Percentiles rank a stretch among this genome's conserved stretches.
These are phyloP conservation scores for Jaculus jaculus DNA, from an alignment of 2,113 vertebrate species.

Conservation along the genomic window DNA sequence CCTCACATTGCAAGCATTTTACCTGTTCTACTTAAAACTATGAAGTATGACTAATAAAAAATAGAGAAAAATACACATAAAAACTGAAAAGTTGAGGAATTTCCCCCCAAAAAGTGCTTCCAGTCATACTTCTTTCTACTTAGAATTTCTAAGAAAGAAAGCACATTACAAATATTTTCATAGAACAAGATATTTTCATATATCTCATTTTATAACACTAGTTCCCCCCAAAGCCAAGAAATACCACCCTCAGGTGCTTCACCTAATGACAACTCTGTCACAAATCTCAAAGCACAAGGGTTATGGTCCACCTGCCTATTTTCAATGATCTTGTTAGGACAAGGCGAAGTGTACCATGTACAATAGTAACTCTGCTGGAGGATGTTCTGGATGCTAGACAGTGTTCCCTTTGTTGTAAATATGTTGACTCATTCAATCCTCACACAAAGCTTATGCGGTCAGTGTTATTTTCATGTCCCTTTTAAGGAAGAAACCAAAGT, in stretches of 20 bases:
- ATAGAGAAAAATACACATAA: not conserved
- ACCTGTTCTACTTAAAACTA: not conserved
- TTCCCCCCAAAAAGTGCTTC: not conserved
- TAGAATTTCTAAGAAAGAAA: conserved; percentile 3
- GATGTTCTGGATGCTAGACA: not conserved
- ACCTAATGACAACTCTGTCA: not conserved
- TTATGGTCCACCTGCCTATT: not conserved
- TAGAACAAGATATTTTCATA: not conserved
- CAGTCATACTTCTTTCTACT: not conserved
- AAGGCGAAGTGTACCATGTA: not conserved
- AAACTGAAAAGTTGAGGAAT: conserved; percentile 22
- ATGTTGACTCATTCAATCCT: not conserved
- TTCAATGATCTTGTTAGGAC: not conserved
- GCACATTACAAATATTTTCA: conserved; percentile 41
- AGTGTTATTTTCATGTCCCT: not conserved
- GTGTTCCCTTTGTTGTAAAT: not conserved
- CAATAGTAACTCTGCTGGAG: not conserved
- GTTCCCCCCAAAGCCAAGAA: not conserved
- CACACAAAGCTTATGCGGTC: not conserved
- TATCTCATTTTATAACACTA: not conserved
- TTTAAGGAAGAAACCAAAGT: not conserved
- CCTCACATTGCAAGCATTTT: not conserved
- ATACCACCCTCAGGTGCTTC: not conserved
- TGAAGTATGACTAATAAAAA: not conserved
- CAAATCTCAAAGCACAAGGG: conserved; percentile 30